Evolutionary conservation across 2,113 vertebrate species (phyloP).

Genomic region (Leptobrachium leishanense): DNA sequence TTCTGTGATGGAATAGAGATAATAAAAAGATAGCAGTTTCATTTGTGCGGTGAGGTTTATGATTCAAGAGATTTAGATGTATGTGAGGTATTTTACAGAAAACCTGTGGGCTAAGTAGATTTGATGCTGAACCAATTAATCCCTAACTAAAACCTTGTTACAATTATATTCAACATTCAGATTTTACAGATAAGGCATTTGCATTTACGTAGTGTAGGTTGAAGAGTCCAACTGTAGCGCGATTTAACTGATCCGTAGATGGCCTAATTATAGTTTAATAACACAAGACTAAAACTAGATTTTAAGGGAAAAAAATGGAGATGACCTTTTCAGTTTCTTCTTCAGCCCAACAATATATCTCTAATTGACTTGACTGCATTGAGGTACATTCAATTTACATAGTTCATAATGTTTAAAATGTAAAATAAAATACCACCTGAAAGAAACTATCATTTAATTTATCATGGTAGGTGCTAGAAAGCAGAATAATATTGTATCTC

Average conservation of each 20-base stretch:
- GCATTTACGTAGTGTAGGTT: constrained; percentile 9
- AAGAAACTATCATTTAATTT: not conserved
- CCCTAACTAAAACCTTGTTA: not conserved
- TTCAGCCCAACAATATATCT: constrained; percentile 22
- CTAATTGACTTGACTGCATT: constrained; percentile 41
- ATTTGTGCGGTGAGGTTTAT: not conserved
- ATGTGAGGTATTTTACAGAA: not conserved
- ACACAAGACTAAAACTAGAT: constrained; percentile 23
- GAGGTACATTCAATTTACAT: constrained; percentile 22
- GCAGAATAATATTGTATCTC: too few species aligned
- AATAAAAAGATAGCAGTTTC: too few species aligned
- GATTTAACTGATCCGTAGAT: constrained; percentile 33
- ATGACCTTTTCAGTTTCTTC: constrained; percentile 39
- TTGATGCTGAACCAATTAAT: not conserved
- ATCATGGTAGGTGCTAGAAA: too few species aligned
- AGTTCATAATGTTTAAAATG: constrained; percentile 34
- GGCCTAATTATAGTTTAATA: constrained; percentile 48
- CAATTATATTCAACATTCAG: not conserved
- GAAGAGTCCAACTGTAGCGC: constrained; percentile 15
- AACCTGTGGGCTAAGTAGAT: not conserved
- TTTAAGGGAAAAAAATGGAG: constrained; percentile 33
- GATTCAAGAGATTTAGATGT: not conserved
- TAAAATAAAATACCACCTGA: constrained; percentile 5
- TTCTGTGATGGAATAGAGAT: too few species aligned
- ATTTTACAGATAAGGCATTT: constrained; percentile 26